Base-by-base conservation (phyloP, 2,888 invertebrate genomes). In the Ceraclea dissimilis region DNA sequence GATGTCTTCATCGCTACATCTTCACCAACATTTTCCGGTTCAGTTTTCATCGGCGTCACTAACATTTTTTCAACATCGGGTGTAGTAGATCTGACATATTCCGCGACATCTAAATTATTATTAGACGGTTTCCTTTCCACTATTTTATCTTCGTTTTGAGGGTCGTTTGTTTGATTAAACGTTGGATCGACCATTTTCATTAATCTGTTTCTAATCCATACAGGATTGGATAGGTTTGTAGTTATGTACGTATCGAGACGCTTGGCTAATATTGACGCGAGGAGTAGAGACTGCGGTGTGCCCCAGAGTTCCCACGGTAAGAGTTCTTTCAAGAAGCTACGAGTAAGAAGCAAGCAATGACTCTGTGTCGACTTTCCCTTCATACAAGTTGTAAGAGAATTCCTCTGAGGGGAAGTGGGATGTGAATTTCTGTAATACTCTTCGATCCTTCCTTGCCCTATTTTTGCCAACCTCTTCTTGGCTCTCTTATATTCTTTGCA, bases 251-350 rank as follows among this genome's bases (percentile, higher is more conserved):
- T 67, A 52, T 81, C 74, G 1, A 85, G 68, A 63, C 76, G 80
- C 65, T 80, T 82, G 0, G 84, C 76, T 50, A 85, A 63, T 59
- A 85, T 79, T 39, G 84, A 76, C 2, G 83, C 74, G 2, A 85
- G 68, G 26, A 83, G 67, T 67, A 82, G 81, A 1, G 83, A 83
- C 49, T 84, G 83, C 11, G 84, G 76, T 0, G 85, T 85, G 62
- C 82, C 84, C 74, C 82, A 82, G 2, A 85, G 65, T 65, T 85
- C 85, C 80, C 83, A 84, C 1, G 83, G 82, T 1, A 85, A 71
- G 26, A 85, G 75, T 64, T 85, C 84, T 63, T 80, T 79, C 11
- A 85, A 67, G 11, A 84, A 67, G 10, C 79, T 72, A n/a, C 83
- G 75, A 20, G 83, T 67, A 57, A 81, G 75, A 63, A 81, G 76